Percentiles rank a stretch among this genome's conserved stretches.
Conservation (phyloP, 1,140 invertebrate genomes). For the Anoplolepis gracilipes region DNA sequence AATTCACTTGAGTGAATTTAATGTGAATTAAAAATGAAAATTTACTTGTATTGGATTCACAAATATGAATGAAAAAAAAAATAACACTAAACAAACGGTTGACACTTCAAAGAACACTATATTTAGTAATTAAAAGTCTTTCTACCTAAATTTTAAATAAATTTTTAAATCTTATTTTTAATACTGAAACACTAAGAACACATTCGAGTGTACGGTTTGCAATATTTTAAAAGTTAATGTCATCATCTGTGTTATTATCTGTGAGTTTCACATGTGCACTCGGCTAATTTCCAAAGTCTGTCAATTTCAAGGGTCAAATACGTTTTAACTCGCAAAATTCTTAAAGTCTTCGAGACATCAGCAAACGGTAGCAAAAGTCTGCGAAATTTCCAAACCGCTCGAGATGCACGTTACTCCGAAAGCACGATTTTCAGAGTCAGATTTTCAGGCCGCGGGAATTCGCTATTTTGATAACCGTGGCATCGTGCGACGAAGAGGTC, state of each 20-base stretch:
- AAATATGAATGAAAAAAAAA: background rate
- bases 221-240: constrained; percentile 2
- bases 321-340: background rate
- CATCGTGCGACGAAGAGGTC: constrained; percentile 43
- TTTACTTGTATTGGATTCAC: background rate
- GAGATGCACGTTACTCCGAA: background rate
- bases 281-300: background rate
- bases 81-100: background rate
- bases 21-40: constrained; percentile 10
- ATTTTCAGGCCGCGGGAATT: background rate
- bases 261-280: background rate
- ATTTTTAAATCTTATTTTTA: background rate
- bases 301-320: background rate
- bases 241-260: background rate
- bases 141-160: background rate
- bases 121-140: background rate
- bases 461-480: background rate
- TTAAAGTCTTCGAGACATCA: background rate
- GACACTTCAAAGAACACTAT: background rate
- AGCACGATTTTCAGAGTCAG: background rate
- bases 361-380: background rate
- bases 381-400: background rate
- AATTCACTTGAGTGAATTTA: constrained; percentile 13
- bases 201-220: background rate
- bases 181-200: background rate